Base-by-base conservation (phyloP, 2,888 invertebrate genomes). In the Vannuccia rotundouncinata region DNA sequence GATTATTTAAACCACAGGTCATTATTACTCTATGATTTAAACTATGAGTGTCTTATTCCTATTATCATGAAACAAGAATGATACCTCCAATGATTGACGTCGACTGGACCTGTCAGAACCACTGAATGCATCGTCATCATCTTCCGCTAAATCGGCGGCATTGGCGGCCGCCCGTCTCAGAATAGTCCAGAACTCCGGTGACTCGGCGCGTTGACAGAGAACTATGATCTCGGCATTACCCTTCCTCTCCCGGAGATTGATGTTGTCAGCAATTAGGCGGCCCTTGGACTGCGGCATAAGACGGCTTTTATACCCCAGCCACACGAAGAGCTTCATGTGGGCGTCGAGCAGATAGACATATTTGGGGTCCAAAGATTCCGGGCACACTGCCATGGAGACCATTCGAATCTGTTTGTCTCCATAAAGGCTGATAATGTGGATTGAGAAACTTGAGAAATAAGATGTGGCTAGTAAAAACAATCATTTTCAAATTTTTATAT, bases 211-310 rank as follows among this genome's bases (percentile, higher is more conserved):
- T 87, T 94, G 93, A 59, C 90, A 90, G 86, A 95, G 93, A 0
- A 93, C 92, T 66, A 93, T 89, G 80, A 99, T 92, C 85, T 96
- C 95, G 0, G 95, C 92, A 86, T 93, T 93, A 86, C 94, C 95
- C 88, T 99, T 99, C 27, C 98, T 90, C 88, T 99, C 99, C 1
- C 5, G 95, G 89, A 98, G 98, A 88, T 97, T 99, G 81, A 99
- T 94, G 89, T 98, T 98, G 88, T 99, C 99, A 0, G 97, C 94
- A 90, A 99, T 92, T 17, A 99, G 89, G 79, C 95, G 90, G 76
- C 84, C 83, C 80, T 89, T 89, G 0, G 89, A 88, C 77, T 85
- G 85, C 0, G 88, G 85, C 80, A 89, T 88, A 29, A 86, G 85
- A 82, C 85, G 88, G 0, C 89, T 87, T 81, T 88, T 88, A 80